Percentiles rank a stretch among this genome's conserved stretches.
Evolutionary conservation across 2,113 vertebrate species (phyloP).

Genomic region (Bothrops jararaca): DNA sequence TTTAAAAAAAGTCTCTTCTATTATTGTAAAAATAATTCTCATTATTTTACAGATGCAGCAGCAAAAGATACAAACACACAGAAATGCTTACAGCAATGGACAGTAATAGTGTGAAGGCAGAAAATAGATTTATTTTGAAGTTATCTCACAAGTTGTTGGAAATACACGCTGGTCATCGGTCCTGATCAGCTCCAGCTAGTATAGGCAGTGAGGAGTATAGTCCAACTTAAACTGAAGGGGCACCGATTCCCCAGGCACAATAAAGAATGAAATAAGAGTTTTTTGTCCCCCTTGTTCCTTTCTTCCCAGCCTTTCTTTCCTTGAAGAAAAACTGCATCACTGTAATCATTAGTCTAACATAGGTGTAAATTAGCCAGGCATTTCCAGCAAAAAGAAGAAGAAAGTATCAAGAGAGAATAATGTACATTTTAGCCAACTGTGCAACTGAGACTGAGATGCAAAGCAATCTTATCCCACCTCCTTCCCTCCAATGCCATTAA

Average conservation of each 20-base stretch:
- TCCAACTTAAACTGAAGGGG: background rate
- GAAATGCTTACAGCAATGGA: background rate
- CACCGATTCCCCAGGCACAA: background rate
- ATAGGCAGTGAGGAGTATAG: background rate
- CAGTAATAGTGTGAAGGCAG: background rate
- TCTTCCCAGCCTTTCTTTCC: background rate
- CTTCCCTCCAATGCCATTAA: background rate
- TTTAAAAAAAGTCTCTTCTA: background rate
- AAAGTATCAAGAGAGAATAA: background rate
- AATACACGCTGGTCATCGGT: background rate
- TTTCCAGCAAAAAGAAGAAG: background rate
- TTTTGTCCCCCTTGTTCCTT: background rate
- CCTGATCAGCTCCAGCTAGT: background rate
- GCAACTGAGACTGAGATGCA: background rate
- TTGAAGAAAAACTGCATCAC: background rate
- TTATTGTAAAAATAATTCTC: background rate
- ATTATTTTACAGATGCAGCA: background rate
- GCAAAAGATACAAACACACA: background rate
- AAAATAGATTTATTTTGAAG: background rate
- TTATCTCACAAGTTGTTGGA: background rate
- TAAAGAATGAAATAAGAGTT: background rate
- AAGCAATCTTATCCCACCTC: background rate
- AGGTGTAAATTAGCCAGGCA: background rate
- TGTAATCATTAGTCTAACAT: background rate
- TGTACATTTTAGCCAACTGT: constrained; percentile 1